Conservation (phyloP, 2,888 invertebrate genomes). For the Macaria liturata region DNA sequence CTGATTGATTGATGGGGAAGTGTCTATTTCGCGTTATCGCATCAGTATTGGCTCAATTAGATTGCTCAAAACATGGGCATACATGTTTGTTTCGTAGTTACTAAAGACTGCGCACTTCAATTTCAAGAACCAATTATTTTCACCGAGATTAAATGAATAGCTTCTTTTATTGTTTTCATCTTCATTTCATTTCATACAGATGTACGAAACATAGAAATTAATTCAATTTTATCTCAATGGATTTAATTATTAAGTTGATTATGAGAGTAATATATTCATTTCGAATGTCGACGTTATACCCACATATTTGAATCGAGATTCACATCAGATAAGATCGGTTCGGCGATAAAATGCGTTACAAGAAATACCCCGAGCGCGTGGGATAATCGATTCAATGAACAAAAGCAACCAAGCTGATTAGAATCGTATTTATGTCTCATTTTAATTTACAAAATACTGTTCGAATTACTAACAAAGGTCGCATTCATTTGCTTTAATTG, state of each 20-base stretch:
- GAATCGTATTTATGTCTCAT: conserved; percentile 55
- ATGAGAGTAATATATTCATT: conserved; percentile 25
- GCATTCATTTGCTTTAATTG: conserved; percentile 28
- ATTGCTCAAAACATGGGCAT: conserved; percentile 45
- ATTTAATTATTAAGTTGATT: conserved; percentile 26
- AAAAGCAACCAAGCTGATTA: conserved; percentile 58
- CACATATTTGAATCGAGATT: conserved; percentile 51
- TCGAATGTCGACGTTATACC: conserved; percentile 25
- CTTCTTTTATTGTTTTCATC: conserved; percentile 28
- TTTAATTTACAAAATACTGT: conserved; percentile 43
- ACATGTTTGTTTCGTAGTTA: too few relatives aligned
- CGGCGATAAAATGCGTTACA: conserved; percentile 53
- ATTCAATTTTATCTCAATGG: conserved; percentile 27
- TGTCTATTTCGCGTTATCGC: conserved; percentile 72
- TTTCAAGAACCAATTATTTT: too few relatives aligned
- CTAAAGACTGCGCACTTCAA: too few relatives aligned
- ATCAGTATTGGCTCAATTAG: conserved; percentile 52
- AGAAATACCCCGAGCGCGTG: conserved; percentile 59
- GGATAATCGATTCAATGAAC: conserved; percentile 69
- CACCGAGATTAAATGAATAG: conserved; percentile 21
- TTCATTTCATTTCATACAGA: neutral
- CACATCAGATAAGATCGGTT: conserved; percentile 55
- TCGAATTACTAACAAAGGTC: conserved; percentile 25
- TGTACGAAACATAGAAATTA: conserved; percentile 21
- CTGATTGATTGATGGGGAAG: conserved; percentile 69